Evolutionary conservation across 2,113 vertebrate species (phyloP).

Genomic region (Myiagra hebetior): DNA sequence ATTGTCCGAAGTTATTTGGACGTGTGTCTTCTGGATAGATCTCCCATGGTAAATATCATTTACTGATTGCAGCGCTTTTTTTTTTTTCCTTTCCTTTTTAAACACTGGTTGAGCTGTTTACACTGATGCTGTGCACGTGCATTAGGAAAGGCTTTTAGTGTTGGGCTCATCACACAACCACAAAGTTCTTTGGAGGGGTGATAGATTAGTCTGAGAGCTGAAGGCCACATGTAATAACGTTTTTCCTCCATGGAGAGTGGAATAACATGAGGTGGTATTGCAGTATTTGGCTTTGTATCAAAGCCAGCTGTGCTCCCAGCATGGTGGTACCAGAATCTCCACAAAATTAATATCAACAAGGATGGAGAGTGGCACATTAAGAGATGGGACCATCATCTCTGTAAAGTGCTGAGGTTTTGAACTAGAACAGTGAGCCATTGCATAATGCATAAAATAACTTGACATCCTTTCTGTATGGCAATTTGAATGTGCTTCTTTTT

Average conservation of each 20-base stretch:
- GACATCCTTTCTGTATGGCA: background rate
- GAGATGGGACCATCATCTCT: background rate
- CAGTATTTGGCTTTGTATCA: background rate
- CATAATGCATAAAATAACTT: background rate
- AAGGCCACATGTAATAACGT: background rate
- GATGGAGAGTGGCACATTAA: background rate
- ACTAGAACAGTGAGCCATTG: background rate
- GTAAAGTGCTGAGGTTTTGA: background rate
- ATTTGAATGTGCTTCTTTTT: background rate
- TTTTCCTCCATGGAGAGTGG: background rate
- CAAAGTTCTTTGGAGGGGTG: background rate
- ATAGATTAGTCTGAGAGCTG: background rate
- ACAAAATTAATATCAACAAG: background rate
- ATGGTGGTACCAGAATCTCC: background rate
- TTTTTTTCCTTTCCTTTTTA: background rate
- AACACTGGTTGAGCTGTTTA: background rate
- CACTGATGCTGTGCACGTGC: background rate
- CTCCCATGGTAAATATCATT: background rate
- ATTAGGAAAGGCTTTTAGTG: background rate
- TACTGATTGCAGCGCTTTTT: background rate
- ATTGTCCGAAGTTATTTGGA: background rate
- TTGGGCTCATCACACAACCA: background rate
- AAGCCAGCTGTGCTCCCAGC: background rate
- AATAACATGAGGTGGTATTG: background rate
- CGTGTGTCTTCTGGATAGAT: background rate